These are phyloP conservation scores for Heliothis virescens DNA, from an alignment of 1,140 invertebrate species.

Conservation along the genomic window DNA sequence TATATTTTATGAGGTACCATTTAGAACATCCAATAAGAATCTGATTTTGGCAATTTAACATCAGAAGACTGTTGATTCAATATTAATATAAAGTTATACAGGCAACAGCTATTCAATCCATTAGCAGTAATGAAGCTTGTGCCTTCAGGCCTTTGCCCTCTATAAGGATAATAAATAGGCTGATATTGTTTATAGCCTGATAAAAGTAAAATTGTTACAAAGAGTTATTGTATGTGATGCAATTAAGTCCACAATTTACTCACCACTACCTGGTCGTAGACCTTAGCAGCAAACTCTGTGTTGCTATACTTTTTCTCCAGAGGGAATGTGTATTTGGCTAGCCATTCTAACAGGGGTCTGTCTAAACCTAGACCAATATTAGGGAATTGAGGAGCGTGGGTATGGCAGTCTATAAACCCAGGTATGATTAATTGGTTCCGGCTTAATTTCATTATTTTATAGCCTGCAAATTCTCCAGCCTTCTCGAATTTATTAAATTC, in stretches of 20 bases:
- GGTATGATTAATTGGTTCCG: slow-evolving; percentile 92
- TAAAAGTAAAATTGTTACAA: background rate
- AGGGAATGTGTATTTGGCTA: slow-evolving; percentile 95
- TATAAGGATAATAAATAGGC: too few species aligned
- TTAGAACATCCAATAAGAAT: too few species aligned
- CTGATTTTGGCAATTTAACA: background rate
- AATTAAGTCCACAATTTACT: slow-evolving; percentile 69
- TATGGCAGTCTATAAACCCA: slow-evolving; percentile 95
- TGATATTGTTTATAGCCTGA: too few species aligned
- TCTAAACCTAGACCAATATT: slow-evolving; percentile 94
- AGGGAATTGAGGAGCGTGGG: slow-evolving; percentile 95
- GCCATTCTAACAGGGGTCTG: slow-evolving; percentile 93
- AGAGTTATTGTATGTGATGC: background rate
- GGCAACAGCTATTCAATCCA: too few species aligned
- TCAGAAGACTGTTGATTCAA: too few species aligned
- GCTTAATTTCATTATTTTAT: slow-evolving; percentile 75
- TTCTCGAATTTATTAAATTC: slow-evolving; percentile 60
- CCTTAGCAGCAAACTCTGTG: slow-evolving; percentile 89
- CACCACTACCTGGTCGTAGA: slow-evolving; percentile 94
- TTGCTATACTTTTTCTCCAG: slow-evolving; percentile 92
- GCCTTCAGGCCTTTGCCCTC: too few species aligned
- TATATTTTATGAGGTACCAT: too few species aligned
- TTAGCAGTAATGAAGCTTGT: slow-evolving; percentile 1
- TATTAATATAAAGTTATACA: too few species aligned
- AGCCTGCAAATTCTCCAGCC: slow-evolving; percentile 57